Evolutionary conservation across 2,113 vertebrate genomes (phyloP).

Genomic region (Sinocyclocheilus grahami): DNA sequence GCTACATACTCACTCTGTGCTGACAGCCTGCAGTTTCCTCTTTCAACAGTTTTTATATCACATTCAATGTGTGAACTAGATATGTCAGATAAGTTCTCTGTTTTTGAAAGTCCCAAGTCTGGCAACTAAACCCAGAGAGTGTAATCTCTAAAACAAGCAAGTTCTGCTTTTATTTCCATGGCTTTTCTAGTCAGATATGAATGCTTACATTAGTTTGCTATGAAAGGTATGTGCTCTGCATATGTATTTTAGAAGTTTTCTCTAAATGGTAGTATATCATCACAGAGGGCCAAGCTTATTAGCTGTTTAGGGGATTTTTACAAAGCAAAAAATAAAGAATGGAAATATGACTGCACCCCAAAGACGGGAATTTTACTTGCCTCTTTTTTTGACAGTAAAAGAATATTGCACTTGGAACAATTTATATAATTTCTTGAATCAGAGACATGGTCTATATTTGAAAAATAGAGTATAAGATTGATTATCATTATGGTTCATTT

Average conservation of each 20-base stretch:
- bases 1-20: neutral
- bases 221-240: neutral
- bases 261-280: neutral
- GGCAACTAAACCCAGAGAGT: neutral
- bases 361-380: neutral
- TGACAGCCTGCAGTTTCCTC: constrained; percentile 24
- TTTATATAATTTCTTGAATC: neutral
- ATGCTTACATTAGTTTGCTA: neutral
- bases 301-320: neutral
- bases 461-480: neutral
- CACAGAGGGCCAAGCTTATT: neutral
- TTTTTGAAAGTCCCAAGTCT: neutral
- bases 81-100: neutral
- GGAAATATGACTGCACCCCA: neutral
- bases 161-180: constrained; percentile 26
- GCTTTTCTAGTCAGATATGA: neutral
- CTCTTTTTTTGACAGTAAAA: neutral
- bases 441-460: neutral
- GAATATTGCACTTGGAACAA: neutral
- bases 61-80: constrained; percentile 12
- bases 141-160: constrained; percentile 15
- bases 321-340: neutral
- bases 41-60: constrained; percentile 15
- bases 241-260: neutral
- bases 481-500: constrained; percentile 17